Evolutionary conservation across 35 echinoderm and acorn worm species (phyloP).

Genomic region (Apostichopus californicus): DNA sequence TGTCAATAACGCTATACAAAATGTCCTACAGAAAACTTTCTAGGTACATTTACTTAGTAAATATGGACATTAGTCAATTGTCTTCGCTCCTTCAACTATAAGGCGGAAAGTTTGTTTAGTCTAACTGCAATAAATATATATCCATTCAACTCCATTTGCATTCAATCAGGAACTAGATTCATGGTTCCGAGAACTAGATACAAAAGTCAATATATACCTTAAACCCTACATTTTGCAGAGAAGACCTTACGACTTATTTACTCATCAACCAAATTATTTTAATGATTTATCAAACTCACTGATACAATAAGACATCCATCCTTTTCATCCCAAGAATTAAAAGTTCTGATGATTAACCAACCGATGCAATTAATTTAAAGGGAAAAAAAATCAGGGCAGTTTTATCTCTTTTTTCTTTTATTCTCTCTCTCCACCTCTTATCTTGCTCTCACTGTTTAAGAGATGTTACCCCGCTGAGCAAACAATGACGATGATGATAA

Average conservation of each 20-base stretch:
- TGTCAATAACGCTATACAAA: too few relatives aligned
- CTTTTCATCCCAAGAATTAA: background rate
- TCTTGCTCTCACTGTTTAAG: too few relatives aligned
- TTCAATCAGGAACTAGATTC: background rate
- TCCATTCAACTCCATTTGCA: too few relatives aligned
- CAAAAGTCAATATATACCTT: background rate
- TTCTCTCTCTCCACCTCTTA: background rate
- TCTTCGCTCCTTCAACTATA: too few relatives aligned
- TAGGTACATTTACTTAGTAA: too few relatives aligned
- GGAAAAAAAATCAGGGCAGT: background rate
- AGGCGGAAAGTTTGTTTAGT: too few relatives aligned
- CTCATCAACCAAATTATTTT: conserved; percentile 13
- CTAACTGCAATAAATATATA: too few relatives aligned
- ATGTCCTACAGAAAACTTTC: too few relatives aligned
- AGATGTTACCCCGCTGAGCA: background rate
- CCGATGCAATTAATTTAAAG: background rate
- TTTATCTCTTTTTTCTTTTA: background rate
- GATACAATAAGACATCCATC: background rate
- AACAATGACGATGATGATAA: background rate
- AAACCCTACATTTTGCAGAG: background rate
- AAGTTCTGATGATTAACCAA: background rate
- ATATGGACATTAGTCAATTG: too few relatives aligned
- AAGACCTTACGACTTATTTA: background rate
- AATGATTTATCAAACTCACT: background rate
- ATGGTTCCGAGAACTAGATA: background rate